Percentiles rank a stretch among this genome's conserved stretches.
Conservation (phyloP, 2,113 vertebrate genomes). For the Rhinoptilus africanus region DNA sequence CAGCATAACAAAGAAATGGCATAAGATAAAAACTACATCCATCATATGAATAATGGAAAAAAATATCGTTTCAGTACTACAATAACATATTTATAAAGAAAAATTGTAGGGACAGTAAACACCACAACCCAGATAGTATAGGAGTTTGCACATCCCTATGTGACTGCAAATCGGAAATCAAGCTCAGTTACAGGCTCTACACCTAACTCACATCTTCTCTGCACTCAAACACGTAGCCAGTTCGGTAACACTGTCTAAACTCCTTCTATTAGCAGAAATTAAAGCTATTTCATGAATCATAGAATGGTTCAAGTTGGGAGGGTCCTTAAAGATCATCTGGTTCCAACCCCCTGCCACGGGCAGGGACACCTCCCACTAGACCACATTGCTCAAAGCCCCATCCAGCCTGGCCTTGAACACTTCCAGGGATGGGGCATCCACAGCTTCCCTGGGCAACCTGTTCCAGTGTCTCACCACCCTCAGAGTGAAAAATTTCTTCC, state of each 20-base stretch:
- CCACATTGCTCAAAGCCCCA: not conserved
- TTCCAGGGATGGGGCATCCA: not conserved
- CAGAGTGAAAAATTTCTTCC: not conserved
- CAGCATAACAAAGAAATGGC: not conserved
- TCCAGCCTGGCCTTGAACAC: not conserved
- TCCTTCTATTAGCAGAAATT: not conserved
- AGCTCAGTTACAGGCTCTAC: not conserved
- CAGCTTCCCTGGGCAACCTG: not conserved
- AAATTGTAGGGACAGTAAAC: not conserved
- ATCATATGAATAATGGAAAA: not conserved
- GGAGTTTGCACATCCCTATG: not conserved
- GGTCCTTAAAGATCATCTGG: not conserved
- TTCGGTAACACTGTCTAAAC: not conserved
- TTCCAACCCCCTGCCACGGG: not conserved
- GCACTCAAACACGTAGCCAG: not conserved
- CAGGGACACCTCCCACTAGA: not conserved
- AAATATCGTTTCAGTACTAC: not conserved
- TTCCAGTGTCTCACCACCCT: not conserved
- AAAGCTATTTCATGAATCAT: not conserved
- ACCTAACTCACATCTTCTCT: not conserved
- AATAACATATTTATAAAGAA: not conserved
- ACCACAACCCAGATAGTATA: not conserved
- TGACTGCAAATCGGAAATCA: not conserved
- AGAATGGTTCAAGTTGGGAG: not conserved
- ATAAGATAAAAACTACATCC: not conserved